phyloP scores from a whole-genome alignment of 92 coral and sea anemone species.

The Epizoanthus ramosus region DNA sequence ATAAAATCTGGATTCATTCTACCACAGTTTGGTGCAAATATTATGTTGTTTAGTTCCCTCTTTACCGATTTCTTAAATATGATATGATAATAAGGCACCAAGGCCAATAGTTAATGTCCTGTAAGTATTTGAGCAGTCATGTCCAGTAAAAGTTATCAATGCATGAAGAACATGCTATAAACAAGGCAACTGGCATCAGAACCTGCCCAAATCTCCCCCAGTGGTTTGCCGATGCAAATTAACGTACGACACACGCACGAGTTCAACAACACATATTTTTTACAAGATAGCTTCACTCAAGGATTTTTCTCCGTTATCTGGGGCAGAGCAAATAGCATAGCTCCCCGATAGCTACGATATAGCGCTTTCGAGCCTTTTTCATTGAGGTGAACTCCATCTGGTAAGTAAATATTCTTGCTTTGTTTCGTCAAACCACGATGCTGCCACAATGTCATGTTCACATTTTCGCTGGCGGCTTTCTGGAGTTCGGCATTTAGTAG shows the following conservation, averaged over 20 bases:
- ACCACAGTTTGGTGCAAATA: too few relatives aligned
- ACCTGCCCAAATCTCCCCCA: conserved; percentile 12
- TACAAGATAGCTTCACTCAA: background rate
- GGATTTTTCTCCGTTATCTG: conserved; percentile 15
- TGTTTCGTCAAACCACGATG: conserved; percentile 7
- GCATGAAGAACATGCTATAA: too few relatives aligned
- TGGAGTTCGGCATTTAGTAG: background rate
- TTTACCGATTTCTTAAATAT: too few relatives aligned
- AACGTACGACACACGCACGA: too few relatives aligned
- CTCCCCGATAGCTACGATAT: conserved; percentile 12
- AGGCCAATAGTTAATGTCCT: conserved; percentile 11
- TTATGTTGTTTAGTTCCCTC: too few relatives aligned
- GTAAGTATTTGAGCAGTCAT: background rate
- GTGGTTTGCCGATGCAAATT: background rate
- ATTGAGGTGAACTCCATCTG: conserved; percentile 1
- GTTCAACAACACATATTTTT: background rate
- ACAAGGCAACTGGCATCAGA: too few relatives aligned
- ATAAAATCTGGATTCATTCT: too few relatives aligned
- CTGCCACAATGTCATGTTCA: conserved; percentile 18
- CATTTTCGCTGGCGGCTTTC: conserved; percentile 14
- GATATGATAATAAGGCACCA: too few relatives aligned
- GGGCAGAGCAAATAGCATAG: conserved; percentile 4
- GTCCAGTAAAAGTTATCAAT: background rate
- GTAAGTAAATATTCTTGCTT: background rate
- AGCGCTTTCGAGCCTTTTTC: background rate